Base-by-base conservation (phyloP, 2,888 invertebrate species). In the Drosophila lacicola region DNA sequence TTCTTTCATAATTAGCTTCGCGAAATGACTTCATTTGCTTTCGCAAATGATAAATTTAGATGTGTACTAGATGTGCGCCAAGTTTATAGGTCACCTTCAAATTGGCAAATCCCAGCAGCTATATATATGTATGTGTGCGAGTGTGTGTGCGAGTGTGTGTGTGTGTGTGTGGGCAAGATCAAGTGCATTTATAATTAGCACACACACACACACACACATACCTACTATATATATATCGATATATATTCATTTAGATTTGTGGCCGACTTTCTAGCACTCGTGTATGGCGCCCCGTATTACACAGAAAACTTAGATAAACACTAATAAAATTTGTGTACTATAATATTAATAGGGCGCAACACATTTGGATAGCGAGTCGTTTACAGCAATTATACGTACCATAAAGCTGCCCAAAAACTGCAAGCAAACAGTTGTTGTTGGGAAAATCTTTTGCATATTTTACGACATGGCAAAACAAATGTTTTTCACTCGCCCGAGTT, bases 391-490 rank as follows among this genome's bases (percentile, higher is more conserved):
- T 88, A 83, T 81, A 73, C 89, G 87, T 81, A 61, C 65, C 89
- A 88, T 88, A 88, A 88, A 88, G 67, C 78, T 80, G 71, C 71
- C 29, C 87, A 46, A 66, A 77, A 86, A 67, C 17, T 29, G n/a
- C 50, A n/a, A 17, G 17, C 17, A 17, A 17, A 17, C 17, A 17
- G 41, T 39, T 53, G 29, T 39, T 53, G 29, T 29, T 53, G n/a
- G 58, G 45, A 45, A 75, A 81, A 70, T 81, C 78, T 88, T 88
- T 70, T 68, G 82, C 75, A 73, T 68, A 89, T 81, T 84, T 83
- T 84, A 88, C 89, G 89, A 84, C 89, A 84, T 71, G 85, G 83
- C 79, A 87, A 84, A 83, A 87, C 83, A 87, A 88, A 88, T 84
- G 83, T 89, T 87, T 84, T 84, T 68, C 70, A 39, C 68, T 76